Evolutionary conservation across 2,888 invertebrate species (phyloP), one percentile per base, ranked within the genome.

Genomic region (Drosophila algonquin): DNA sequence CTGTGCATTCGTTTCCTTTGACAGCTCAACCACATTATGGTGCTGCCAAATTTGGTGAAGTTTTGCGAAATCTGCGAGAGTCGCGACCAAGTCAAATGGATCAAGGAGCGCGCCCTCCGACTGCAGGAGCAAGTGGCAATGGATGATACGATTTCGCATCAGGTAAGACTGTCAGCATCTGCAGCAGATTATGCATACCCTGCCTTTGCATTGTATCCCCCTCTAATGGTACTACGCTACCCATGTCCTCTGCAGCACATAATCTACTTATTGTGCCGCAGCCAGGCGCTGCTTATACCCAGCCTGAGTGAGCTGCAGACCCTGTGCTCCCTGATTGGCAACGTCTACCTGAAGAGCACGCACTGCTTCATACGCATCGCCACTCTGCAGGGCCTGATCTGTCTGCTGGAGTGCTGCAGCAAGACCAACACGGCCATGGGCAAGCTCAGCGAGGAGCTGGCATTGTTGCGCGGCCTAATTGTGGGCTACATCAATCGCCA

Each of bases 51-150:
- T 83, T 93, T 96, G 73, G 93, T 96, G 14, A 94, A 94, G 73
- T 94, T 97, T 77, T 96, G 96, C 0, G 97, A 97, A 91, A 93
- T 97, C 64, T 96, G 96, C 85, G 94, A 94, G 27, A 96, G 96
- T 89, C 93, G 94, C 82, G 93, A 94, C 47, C 97, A 97, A 91
- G 97, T 95, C 92, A 94, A 94, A 80, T 96, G 96, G 96, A 95
- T 97, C 94, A 93, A 96, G 81, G 94, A 95, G 75, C 94, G 94
- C 10, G 94, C 95, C 83, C 91, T 95, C 77, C 95, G 95, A 76
- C 90, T 95, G 52, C 94, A 95, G 30, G 95, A 94, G 83, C 92
- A 93, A 65, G 95, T 96, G 89, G 94, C 95, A 16, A 92, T 93
- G 62, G 96, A 97, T 90, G 97, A 97, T 92, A 96, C 96, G 87